These are phyloP conservation scores for Papilio xuthus DNA, from an alignment of 1,140 invertebrate genomes.

Conservation along the genomic window DNA sequence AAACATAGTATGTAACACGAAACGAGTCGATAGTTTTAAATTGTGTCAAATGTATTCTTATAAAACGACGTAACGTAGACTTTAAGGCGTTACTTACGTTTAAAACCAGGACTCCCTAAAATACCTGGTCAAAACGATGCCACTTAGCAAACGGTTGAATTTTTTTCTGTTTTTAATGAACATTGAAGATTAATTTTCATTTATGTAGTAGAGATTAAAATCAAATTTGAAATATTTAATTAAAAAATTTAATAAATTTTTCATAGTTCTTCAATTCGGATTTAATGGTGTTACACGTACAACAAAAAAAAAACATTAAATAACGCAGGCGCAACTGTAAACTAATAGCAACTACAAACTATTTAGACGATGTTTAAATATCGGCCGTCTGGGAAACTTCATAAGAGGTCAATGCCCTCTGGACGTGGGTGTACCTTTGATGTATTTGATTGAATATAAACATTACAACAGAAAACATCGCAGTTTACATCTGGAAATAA, in stretches of 20 bases:
- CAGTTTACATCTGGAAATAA: constrained; percentile 9
- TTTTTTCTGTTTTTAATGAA: too few species aligned
- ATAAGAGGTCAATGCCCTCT: constrained; percentile 9
- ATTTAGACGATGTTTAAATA: not conserved
- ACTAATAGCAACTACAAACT: constrained; percentile 1
- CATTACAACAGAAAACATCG: not conserved
- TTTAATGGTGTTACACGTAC: not conserved
- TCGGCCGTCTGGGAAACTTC: constrained; percentile 7
- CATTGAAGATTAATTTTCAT: too few species aligned
- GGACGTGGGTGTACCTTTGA: not conserved
- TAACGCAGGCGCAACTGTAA: not conserved
- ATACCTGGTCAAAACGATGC: not conserved
- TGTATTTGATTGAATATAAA: not conserved
- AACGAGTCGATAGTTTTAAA: not conserved
- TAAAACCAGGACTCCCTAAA: too few species aligned
- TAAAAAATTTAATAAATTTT: too few species aligned
- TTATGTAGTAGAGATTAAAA: too few species aligned
- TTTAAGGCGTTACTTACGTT: not conserved
- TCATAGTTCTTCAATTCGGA: too few species aligned
- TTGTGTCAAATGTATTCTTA: not conserved
- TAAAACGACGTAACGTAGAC: not conserved
- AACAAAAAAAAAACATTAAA: not conserved
- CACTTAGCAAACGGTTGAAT: too few species aligned
- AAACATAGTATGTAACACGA: not conserved
- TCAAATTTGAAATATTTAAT: too few species aligned